Evolutionary conservation across 2,113 vertebrate genomes (phyloP).

Genomic region (Pterocles orientalis): DNA sequence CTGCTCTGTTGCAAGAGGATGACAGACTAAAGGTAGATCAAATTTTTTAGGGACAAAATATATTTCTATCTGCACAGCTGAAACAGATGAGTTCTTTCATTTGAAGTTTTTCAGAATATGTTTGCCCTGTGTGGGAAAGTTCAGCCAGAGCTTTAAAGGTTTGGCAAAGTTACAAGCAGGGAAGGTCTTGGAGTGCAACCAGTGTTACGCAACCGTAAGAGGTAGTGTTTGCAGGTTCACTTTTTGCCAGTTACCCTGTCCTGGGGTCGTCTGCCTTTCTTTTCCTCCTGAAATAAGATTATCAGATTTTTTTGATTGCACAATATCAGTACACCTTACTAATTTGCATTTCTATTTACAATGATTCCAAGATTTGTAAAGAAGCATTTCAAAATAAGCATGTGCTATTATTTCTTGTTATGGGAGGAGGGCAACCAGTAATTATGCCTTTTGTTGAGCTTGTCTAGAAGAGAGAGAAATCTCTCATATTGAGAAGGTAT

Average conservation of each 20-base stretch:
- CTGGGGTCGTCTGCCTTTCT: background rate
- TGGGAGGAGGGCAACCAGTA: background rate
- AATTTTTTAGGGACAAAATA: background rate
- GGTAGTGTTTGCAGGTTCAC: background rate
- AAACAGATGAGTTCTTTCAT: background rate
- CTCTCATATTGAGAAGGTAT: fast-evolving
- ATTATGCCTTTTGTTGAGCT: background rate
- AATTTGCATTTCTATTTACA: background rate
- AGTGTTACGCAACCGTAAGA: background rate
- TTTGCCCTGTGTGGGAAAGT: background rate
- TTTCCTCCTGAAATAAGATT: background rate
- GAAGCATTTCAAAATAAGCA: background rate
- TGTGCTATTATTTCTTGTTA: background rate
- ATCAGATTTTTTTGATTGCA: background rate
- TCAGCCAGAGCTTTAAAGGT: background rate
- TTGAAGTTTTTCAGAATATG: background rate
- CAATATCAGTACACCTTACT: background rate
- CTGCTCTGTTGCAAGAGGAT: background rate
- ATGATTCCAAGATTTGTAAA: background rate
- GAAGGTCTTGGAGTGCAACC: background rate
- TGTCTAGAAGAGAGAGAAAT: background rate
- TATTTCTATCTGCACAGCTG: background rate
- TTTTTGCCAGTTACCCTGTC: background rate
- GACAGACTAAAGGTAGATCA: background rate
- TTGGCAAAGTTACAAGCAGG: background rate